A percentile compares a stretch with the other conserved stretches of the same genome.
Conservation (phyloP, 2,113 vertebrate species). For the Dicrurus megarhynchus region DNA sequence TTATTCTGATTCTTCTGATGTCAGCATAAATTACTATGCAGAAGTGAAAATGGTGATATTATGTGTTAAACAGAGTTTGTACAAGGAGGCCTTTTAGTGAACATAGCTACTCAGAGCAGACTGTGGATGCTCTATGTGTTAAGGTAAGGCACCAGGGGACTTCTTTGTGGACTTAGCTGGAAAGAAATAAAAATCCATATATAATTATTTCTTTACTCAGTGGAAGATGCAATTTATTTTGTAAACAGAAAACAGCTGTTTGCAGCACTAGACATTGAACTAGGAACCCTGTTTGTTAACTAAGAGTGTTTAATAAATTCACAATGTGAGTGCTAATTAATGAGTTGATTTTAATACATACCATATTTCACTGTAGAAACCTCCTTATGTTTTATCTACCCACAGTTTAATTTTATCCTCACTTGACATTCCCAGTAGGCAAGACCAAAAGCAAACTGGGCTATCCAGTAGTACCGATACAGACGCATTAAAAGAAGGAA, state of each 20-base stretch:
- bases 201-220: background rate
- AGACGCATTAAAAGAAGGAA: background rate
- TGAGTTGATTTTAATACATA: constrained; percentile 61
- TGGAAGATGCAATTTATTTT: constrained; percentile 33
- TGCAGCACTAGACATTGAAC: constrained; percentile 23
- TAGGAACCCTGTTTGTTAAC: constrained; percentile 43
- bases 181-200: background rate
- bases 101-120: background rate
- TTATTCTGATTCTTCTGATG: background rate
- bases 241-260: constrained; percentile 48
- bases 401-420: constrained; percentile 41
- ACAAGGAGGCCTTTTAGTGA: background rate
- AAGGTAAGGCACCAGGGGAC: background rate
- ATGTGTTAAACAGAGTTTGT: background rate
- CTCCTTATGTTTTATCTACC: constrained; percentile 8
- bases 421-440: constrained; percentile 38
- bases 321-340: constrained; percentile 63
- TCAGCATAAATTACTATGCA: background rate
- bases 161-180: background rate
- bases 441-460: constrained; percentile 5
- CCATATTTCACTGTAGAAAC: constrained; percentile 50
- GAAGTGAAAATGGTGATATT: background rate
- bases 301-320: constrained; percentile 55
- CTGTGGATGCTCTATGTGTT: background rate
- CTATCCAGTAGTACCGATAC: background rate